Conservation (phyloP, 2,113 vertebrate species). For the Sapayoa aenigma region DNA sequence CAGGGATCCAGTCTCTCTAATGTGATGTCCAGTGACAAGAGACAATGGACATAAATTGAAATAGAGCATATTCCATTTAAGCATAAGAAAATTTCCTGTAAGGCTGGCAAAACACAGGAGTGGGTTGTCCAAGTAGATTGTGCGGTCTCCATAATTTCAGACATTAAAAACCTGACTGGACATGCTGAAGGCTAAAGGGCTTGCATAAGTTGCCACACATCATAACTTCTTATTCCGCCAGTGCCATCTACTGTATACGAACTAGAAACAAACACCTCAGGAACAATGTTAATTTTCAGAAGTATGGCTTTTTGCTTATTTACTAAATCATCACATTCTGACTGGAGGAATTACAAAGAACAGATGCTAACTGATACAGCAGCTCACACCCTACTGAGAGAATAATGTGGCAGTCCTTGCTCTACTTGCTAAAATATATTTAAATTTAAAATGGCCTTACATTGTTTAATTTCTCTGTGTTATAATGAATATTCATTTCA, state of each 20-base stretch:
- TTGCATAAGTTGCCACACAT: neutral
- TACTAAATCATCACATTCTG: slow-evolving; percentile 69
- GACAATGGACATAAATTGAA: neutral
- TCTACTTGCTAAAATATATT: slow-evolving; percentile 66
- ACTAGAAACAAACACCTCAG: slow-evolving; percentile 37
- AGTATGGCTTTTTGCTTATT: slow-evolving; percentile 19
- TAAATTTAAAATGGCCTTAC: slow-evolving; percentile 73
- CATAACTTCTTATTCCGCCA: slow-evolving; percentile 54
- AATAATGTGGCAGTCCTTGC: slow-evolving; percentile 67
- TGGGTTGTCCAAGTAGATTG: neutral
- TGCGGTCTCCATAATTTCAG: neutral
- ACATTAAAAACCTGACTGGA: neutral
- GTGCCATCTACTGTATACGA: slow-evolving; percentile 53
- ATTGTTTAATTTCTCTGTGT: slow-evolving; percentile 57
- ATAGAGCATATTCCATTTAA: neutral
- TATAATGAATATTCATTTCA: slow-evolving; percentile 67
- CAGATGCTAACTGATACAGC: slow-evolving; percentile 71
- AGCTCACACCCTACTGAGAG: slow-evolving; percentile 68
- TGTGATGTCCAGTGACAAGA: neutral
- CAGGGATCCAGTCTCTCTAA: neutral
- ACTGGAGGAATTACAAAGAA: slow-evolving; percentile 69
- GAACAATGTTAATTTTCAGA: slow-evolving; percentile 56
- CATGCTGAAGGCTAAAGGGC: neutral
- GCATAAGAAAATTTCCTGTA: neutral
- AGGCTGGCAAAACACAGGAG: neutral